A percentile compares a stretch with the other conserved stretches of the same genome.
Evolutionary conservation across 2,888 invertebrate genomes (phyloP).

Genomic region (Agonopterix subpropinquella): DNA sequence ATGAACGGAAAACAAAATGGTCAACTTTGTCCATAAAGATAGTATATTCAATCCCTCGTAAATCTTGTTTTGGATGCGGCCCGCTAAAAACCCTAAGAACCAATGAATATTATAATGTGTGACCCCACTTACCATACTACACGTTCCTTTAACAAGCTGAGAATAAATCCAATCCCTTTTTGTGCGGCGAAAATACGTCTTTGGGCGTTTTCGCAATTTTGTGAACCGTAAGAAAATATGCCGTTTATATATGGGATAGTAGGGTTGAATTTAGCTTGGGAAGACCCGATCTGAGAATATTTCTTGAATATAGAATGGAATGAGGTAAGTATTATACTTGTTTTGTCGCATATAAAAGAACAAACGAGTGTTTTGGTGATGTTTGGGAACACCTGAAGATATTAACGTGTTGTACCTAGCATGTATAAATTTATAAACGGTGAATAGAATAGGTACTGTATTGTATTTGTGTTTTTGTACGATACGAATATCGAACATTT

Average conservation of each 20-base stretch:
- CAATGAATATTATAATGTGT: slow-evolving; percentile 17
- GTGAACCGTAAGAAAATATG: neutral
- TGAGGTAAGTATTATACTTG: neutral
- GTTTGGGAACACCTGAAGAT: no score
- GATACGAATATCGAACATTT: no score
- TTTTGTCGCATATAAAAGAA: neutral
- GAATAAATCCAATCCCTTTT: slow-evolving; percentile 12
- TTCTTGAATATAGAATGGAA: slow-evolving; percentile 2
- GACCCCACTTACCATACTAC: slow-evolving; percentile 16
- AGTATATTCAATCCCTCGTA: no score
- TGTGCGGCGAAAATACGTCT: slow-evolving; percentile 3
- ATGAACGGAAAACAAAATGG: no score
- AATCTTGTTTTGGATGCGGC: no score
- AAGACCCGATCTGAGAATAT: neutral
- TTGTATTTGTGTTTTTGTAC: no score
- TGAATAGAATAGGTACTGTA: no score
- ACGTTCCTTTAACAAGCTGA: slow-evolving; percentile 11
- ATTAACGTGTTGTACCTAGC: no score
- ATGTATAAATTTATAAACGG: no score
- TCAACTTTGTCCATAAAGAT: no score
- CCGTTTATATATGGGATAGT: neutral
- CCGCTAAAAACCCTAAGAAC: neutral
- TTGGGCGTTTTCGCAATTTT: neutral
- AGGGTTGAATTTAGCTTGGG: neutral
- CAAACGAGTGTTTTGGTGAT: no score